Base-by-base conservation (phyloP, 2,888 invertebrate genomes). In the Aproaerema taeniolella region DNA sequence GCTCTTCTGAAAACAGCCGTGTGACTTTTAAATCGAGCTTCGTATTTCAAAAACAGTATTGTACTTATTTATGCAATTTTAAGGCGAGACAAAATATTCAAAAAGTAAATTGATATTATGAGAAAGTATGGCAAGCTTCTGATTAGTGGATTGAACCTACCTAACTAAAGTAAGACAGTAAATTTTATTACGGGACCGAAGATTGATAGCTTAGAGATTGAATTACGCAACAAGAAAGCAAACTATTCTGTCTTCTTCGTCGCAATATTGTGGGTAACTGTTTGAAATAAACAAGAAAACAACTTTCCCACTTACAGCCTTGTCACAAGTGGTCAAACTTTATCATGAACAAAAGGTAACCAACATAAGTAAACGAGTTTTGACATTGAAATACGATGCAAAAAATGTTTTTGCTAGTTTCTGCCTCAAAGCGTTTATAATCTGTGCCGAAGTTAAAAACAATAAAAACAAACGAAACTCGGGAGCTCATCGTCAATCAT, bases 271-370 rank as follows among this genome's bases (percentile, higher is more conserved):
- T 5, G 6, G n/a, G 8, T n/a, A 26, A 26, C 26, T 26, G 12
- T 30, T 13, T 30, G 11, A 36, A 45, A 26, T 39, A 32, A 17
- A 31, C 38, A 31, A 26, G 10, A 33, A 35, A 31, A 55, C 20
- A 67, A 72, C 63, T 70, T 71, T 69, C 56, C 64, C 67, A 64
- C 67, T 69, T 67, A 67, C 59, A 49, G 48, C 53, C 52, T 51
- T 62, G 63, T 64, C 69, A 59, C 51, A 58, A 66, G 54, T 53
- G 42, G 57, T 53, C 59, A 53, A 67, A 70, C 68, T 67, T 67
- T 58, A 59, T 62, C 61, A 63, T 67, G 70, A 69, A 71, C 68
- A 66, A 65, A 63, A 61, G 61, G 61, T 61, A 61, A 6, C 20
- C 8, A 20, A 4, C 8, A 8, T 20, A 8, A 8, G 8, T 20